These are phyloP conservation scores for Pitta sordida DNA, from an alignment of 2,113 vertebrate species.

Conservation along the genomic window DNA sequence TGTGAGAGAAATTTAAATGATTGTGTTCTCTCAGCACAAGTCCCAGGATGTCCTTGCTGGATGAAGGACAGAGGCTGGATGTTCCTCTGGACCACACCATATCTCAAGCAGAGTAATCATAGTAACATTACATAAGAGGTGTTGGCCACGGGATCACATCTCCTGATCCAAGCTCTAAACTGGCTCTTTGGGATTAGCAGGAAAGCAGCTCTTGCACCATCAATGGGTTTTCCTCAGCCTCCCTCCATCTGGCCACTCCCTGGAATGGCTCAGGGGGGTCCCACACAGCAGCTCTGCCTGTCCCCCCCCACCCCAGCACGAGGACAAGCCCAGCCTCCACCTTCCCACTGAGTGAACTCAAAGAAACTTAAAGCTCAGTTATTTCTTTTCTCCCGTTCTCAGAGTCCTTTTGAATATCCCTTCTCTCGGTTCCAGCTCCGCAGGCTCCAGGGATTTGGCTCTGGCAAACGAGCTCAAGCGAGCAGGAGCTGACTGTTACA, in stretches of 20 bases:
- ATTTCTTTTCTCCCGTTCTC: neutral
- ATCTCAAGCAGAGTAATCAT: neutral
- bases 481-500: constrained; percentile 63
- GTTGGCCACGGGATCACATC: neutral
- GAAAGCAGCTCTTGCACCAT: neutral
- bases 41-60: neutral
- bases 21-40: accelerated
- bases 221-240: neutral
- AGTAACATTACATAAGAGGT: neutral
- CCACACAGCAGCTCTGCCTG: accelerated
- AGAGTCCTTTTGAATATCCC: constrained; percentile 5
- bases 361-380: neutral
- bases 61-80: neutral
- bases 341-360: accelerated
- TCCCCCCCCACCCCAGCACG: neutral
- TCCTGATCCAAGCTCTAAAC: neutral
- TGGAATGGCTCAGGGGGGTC: accelerated
- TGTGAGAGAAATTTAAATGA: neutral
- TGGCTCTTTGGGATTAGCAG: neutral
- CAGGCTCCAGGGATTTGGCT: constrained; percentile 50
- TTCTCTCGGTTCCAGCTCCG: constrained; percentile 4
- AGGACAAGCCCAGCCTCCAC: neutral
- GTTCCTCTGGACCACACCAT: neutral
- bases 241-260: neutral
- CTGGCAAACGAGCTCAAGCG: constrained; percentile 41